Percentiles rank a stretch among this genome's conserved stretches.
Evolutionary conservation across 2,797 vertebrate genomes (phyloP).

Genomic region (Holocentrus rufus): DNA sequence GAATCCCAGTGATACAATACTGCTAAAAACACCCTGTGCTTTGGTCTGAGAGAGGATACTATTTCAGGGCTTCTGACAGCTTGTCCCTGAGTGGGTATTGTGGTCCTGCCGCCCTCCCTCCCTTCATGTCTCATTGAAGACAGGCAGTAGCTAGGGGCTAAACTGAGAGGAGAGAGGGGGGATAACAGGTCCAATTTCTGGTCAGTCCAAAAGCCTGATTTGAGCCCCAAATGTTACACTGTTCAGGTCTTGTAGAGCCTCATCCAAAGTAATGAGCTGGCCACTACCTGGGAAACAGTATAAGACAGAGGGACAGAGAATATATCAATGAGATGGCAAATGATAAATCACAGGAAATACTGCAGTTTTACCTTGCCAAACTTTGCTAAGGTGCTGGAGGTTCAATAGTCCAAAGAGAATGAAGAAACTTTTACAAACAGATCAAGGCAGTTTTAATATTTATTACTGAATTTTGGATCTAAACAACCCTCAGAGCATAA

Average conservation of each 20-base stretch:
- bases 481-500: conserved; percentile 32
- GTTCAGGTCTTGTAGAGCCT: conserved; percentile 37
- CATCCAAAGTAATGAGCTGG: conserved; percentile 26
- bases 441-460: conserved; percentile 38
- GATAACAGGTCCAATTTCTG: conserved; percentile 77
- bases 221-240: conserved; percentile 47
- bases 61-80: conserved; percentile 79
- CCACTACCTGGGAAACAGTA: background rate
- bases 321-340: background rate
- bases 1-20: conserved; percentile 54
- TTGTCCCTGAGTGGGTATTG: conserved; percentile 75
- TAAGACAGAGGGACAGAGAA: background rate
- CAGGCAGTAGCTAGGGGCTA: conserved; percentile 76
- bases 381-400: conserved; percentile 9
- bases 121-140: conserved; percentile 69
- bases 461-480: conserved; percentile 18
- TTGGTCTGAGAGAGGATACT: conserved; percentile 66
- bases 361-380: background rate
- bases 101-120: conserved; percentile 54
- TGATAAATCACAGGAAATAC: background rate
- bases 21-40: conserved; percentile 57
- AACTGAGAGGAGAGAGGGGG: conserved; percentile 58
- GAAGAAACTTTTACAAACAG: background rate
- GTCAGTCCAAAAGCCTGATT: conserved; percentile 68
- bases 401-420: background rate